phyloP scores from a whole-genome alignment of 1,140 invertebrate genomes.

The Diabrotica virgifera region DNA sequence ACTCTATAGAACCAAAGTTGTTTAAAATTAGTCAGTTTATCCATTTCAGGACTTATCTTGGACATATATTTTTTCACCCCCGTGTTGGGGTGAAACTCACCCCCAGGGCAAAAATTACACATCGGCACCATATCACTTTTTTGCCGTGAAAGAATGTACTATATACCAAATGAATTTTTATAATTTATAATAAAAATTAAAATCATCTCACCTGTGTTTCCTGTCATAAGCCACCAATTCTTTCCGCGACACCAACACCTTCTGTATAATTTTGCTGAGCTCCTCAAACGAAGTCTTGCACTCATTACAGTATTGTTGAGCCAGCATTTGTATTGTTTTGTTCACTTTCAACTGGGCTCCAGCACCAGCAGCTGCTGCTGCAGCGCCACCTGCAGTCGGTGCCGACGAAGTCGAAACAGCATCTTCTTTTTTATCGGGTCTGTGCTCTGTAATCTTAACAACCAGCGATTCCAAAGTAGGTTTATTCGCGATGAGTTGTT shows the following conservation, averaged over 20 bases:
- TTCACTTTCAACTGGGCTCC: constrained; percentile 65
- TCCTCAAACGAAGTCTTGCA: constrained; percentile 95
- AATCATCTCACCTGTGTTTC: constrained; percentile 56
- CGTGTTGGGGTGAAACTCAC: too few species aligned
- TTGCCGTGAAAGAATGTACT: too few species aligned
- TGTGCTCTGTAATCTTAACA: constrained; percentile 73
- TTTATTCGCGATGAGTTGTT: constrained; percentile 84
- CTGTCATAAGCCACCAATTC: constrained; percentile 92
- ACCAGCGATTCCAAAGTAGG: constrained; percentile 81
- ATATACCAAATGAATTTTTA: too few species aligned
- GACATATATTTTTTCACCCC: too few species aligned
- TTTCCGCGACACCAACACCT: constrained; percentile 55
- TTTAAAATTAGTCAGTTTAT: too few species aligned
- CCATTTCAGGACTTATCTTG: too few species aligned
- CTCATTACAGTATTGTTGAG: constrained; percentile 92
- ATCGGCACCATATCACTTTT: too few species aligned
- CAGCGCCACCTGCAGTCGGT: constrained; percentile 15
- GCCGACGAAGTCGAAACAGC: constrained; percentile 33
- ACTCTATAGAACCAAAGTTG: too few species aligned
- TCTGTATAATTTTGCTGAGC: constrained; percentile 92
- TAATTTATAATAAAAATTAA: too few species aligned
- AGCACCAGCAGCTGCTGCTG: constrained; percentile 43
- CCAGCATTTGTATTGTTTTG: constrained; percentile 79
- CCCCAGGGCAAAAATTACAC: too few species aligned
- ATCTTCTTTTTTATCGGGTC: constrained; percentile 65